Percentiles rank a stretch among this genome's conserved stretches.
Evolutionary conservation across 1,140 invertebrate genomes (phyloP).

Genomic region (Conopomorpha cramerella): DNA sequence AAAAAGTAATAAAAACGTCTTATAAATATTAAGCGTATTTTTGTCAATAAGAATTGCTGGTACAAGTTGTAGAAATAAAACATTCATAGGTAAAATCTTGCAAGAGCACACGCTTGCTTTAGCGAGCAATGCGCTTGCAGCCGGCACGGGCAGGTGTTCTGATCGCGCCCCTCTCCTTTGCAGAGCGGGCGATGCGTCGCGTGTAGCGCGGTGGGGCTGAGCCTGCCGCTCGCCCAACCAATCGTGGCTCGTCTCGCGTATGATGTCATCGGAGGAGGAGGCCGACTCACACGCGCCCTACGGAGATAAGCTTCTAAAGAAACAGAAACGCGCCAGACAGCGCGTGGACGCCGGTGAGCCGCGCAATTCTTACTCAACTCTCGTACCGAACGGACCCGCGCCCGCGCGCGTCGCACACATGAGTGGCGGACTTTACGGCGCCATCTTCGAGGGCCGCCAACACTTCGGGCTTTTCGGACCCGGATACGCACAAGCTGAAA

Average conservation of each 20-base stretch:
- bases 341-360: slow-evolving; percentile 93
- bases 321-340: slow-evolving; percentile 88
- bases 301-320: slow-evolving; percentile 87
- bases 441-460: slow-evolving; percentile 75
- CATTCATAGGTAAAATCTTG: no score
- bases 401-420: slow-evolving; percentile 81
- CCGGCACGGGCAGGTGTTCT: slow-evolving; percentile 39
- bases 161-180: slow-evolving; percentile 38
- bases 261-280: slow-evolving; percentile 95
- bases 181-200: slow-evolving; percentile 52
- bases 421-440: slow-evolving; percentile 80
- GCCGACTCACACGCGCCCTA: slow-evolving; percentile 87
- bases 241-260: slow-evolving; percentile 73
- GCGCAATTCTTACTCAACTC: slow-evolving; percentile 88
- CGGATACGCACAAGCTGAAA: slow-evolving; percentile 79
- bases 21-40: no score
- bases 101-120: no score
- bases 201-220: slow-evolving; percentile 51
- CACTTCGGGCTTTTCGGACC: slow-evolving; percentile 79
- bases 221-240: slow-evolving; percentile 63
- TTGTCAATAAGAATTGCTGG: no score
- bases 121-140: not conserved
- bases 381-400: slow-evolving; percentile 82
- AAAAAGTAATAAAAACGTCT: no score
- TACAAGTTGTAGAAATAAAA: no score